These are phyloP conservation scores for Chaetodon trifascialis DNA, from an alignment of 2,113 vertebrate genomes.

Conservation along the genomic window DNA sequence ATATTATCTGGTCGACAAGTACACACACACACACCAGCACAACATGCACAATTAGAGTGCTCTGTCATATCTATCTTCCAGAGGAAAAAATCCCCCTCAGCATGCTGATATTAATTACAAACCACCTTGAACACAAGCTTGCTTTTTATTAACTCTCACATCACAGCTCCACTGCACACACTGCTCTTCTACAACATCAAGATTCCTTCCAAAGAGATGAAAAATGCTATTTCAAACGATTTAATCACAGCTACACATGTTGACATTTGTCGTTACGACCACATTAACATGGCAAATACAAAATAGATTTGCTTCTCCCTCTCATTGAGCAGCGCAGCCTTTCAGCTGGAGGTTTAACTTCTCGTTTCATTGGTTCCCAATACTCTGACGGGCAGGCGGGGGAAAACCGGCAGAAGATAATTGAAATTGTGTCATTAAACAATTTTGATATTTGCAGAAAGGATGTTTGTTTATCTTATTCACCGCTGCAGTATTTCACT, in stretches of 20 bases:
- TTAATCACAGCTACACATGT: conserved; percentile 36
- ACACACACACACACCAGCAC: background rate
- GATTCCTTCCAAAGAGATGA: conserved; percentile 13
- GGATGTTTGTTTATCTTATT: conserved; percentile 59
- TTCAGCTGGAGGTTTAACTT: conserved; percentile 22
- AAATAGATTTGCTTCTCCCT: conserved; percentile 47
- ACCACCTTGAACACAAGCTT: conserved; percentile 19
- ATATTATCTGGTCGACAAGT: conserved; percentile 31
- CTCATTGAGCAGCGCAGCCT: conserved; percentile 15
- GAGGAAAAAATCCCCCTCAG: background rate
- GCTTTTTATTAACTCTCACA: conserved; percentile 39
- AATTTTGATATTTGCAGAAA: conserved; percentile 47
- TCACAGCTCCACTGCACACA: conserved; percentile 18
- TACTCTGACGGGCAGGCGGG: background rate
- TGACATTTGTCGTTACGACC: conserved; percentile 31
- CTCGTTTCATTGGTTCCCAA: conserved; percentile 35
- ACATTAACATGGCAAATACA: conserved; percentile 30
- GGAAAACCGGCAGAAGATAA: conserved; percentile 55
- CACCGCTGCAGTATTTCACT: conserved; percentile 51
- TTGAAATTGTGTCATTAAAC: conserved; percentile 64
- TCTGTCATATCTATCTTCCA: background rate
- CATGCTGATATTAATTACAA: conserved; percentile 36
- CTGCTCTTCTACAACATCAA: conserved; percentile 27
- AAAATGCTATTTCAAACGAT: conserved; percentile 13
- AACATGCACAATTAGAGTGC: conserved; percentile 16